A percentile compares a stretch with the other conserved stretches of the same genome.
Conservation (phyloP, 2,888 invertebrate species). For the Pemphredon lugubris region DNA sequence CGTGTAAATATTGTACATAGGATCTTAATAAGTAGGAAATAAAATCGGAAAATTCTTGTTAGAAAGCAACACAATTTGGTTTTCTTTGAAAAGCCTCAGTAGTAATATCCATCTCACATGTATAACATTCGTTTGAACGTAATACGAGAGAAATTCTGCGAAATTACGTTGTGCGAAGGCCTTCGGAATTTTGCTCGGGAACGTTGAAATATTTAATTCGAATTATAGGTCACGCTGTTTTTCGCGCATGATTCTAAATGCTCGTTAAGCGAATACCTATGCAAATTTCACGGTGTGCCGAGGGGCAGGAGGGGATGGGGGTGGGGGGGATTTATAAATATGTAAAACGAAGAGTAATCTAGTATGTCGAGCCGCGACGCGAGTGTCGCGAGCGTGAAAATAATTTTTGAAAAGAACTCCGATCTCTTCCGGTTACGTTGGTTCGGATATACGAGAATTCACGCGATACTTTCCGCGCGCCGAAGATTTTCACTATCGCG, state of each 20-base stretch:
- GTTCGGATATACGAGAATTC: neutral
- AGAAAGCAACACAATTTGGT: no score
- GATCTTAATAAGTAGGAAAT: no score
- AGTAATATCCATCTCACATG: no score
- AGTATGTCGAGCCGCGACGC: slow-evolving; percentile 20
- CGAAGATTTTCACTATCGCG: slow-evolving; percentile 11
- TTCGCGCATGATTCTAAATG: neutral
- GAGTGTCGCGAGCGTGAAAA: slow-evolving; percentile 5
- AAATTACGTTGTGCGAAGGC: no score
- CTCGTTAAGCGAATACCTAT: slow-evolving; percentile 25
- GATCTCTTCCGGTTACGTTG: neutral
- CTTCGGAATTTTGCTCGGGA: no score
- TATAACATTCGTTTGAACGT: no score
- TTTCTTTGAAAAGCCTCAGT: no score
- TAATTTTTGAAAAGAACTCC: neutral
- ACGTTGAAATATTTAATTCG: no score
- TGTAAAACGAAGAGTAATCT: slow-evolving; percentile 22
- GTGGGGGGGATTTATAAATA: slow-evolving; percentile 22
- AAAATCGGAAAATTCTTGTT: no score
- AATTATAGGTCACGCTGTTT: neutral
- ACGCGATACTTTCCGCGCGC: neutral
- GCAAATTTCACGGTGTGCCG: slow-evolving; percentile 39
- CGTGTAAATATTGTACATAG: no score
- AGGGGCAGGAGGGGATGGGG: no score
- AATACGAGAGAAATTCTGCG: no score